phyloP scores from a whole-genome alignment of 2,888 invertebrate species.

The Pristionchus arcanus region DNA sequence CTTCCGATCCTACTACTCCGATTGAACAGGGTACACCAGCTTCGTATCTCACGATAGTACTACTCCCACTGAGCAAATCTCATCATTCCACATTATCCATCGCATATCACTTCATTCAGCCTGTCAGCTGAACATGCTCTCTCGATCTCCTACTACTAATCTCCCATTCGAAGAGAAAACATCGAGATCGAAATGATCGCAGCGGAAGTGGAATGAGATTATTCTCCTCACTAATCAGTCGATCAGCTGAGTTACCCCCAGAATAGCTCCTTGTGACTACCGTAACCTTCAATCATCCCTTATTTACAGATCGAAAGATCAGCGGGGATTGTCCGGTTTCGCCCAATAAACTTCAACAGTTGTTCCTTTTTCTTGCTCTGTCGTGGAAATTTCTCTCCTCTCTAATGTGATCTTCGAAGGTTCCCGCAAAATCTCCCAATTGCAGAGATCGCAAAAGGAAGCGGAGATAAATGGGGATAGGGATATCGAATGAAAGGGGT shows the following conservation, averaged over 20 bases:
- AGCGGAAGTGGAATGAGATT: too few relatives aligned
- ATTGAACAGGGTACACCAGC: too few relatives aligned
- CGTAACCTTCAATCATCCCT: background rate
- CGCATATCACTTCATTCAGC: background rate
- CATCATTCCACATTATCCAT: background rate
- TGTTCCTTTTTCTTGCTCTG: conserved; percentile 11
- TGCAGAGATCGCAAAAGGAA: background rate
- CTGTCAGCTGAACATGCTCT: background rate
- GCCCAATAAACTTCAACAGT: background rate
- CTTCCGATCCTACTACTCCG: too few relatives aligned
- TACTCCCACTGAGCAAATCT: background rate
- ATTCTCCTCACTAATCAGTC: background rate
- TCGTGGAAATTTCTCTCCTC: background rate
- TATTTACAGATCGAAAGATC: background rate
- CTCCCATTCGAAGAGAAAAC: too few relatives aligned
- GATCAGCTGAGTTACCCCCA: background rate
- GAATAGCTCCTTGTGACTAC: background rate
- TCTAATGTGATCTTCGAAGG: conserved; percentile 19
- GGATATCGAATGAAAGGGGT: background rate
- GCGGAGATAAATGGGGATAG: background rate
- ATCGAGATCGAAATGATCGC: too few relatives aligned
- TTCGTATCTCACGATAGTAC: too few relatives aligned
- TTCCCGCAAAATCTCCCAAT: background rate
- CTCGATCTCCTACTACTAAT: background rate
- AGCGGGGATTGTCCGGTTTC: background rate